Percentiles rank a stretch among this genome's conserved stretches.
Evolutionary conservation across 2,113 vertebrate genomes (phyloP).

Genomic region (Xenotilapia flavipinnis): DNA sequence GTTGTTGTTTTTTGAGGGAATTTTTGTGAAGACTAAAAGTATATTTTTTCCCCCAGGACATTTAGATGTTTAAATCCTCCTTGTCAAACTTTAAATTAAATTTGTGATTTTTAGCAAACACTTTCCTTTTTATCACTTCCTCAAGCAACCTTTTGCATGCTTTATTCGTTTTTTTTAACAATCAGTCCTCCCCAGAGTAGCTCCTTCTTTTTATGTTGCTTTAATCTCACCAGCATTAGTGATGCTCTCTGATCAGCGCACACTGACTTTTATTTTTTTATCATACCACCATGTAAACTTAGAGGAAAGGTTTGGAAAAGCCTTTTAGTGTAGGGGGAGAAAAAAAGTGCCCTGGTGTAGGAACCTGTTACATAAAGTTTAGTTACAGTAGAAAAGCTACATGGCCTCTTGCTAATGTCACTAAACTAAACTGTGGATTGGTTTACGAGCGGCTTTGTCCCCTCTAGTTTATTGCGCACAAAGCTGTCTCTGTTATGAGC

Average conservation of each 20-base stretch:
- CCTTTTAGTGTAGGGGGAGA: neutral
- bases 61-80: neutral
- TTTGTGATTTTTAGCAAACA: neutral
- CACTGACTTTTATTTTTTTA: neutral
- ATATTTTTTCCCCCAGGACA: neutral
- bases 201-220: slow-evolving; percentile 6
- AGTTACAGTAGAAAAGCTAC: neutral
- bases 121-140: neutral
- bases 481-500: slow-evolving; percentile 4
- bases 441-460: slow-evolving; percentile 2
- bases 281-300: neutral
- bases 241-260: neutral
- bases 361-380: neutral
- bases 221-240: neutral
- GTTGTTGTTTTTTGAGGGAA: neutral
- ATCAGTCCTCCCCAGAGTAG: neutral
- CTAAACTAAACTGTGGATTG: neutral
- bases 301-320: neutral
- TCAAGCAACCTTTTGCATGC: neutral
- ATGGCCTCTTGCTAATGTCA: neutral
- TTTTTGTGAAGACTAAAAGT: neutral
- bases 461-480: slow-evolving; percentile 11
- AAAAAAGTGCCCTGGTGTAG: neutral
- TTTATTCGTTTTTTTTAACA: neutral
- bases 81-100: slow-evolving; percentile 1